These are phyloP conservation scores for Caprella mutica DNA, from an alignment of 2,888 invertebrate species.

Conservation along the genomic window DNA sequence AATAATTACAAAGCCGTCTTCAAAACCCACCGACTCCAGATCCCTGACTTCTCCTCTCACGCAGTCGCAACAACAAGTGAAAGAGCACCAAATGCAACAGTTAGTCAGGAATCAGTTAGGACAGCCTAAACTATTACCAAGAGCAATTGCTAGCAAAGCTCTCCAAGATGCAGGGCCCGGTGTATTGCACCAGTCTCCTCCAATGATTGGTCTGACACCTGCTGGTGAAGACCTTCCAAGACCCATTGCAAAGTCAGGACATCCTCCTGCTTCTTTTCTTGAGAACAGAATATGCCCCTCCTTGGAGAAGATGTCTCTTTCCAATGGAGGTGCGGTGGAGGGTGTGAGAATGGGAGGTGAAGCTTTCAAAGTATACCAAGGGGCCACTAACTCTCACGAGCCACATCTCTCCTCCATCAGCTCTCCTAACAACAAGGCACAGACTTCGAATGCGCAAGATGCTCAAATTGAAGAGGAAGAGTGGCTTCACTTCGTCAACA, in stretches of 20 bases:
- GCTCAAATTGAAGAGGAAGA: conserved; percentile 60
- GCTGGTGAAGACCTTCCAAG: not conserved
- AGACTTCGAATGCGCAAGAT: no score
- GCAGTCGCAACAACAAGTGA: conserved; percentile 60
- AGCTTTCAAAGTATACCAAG: no score
- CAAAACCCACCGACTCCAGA: conserved; percentile 34
- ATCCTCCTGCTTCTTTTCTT: not conserved
- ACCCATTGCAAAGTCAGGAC: not conserved
- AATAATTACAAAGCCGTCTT: conserved; percentile 39
- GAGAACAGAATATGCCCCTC: not conserved
- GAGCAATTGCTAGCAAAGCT: not conserved
- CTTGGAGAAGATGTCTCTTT: no score
- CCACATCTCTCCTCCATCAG: no score
- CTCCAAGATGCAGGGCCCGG: not conserved
- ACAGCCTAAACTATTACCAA: conserved; percentile 34
- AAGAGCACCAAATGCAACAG: conserved; percentile 52
- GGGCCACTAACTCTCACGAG: no score
- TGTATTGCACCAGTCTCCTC: no score
- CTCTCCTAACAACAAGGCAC: no score
- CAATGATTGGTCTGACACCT: not conserved
- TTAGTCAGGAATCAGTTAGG: conserved; percentile 36
- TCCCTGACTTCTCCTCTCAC: conserved; percentile 65
- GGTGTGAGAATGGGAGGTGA: no score
- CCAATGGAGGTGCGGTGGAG: no score
- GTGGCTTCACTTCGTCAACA: conserved; percentile 71